phyloP scores from a whole-genome alignment of 53 echinoderm and acorn worm species.

The Mesocentrotus franciscanus region DNA sequence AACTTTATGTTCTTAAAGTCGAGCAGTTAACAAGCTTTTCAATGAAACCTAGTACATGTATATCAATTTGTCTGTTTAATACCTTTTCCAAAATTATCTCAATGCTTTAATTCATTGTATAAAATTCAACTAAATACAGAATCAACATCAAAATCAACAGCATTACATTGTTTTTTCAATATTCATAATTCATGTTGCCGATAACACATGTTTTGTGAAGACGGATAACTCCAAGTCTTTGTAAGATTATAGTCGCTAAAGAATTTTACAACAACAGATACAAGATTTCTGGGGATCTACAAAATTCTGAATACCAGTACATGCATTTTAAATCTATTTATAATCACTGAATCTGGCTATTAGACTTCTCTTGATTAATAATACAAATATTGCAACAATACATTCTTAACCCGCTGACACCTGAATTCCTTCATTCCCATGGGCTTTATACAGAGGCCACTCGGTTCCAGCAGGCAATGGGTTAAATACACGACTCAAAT shows the following conservation, averaged over 20 bases:
- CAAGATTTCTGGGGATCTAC: background rate
- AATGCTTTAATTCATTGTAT: background rate
- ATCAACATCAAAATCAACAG: background rate
- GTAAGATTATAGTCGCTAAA: too few relatives aligned
- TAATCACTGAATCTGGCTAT: background rate
- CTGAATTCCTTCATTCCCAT: too few relatives aligned
- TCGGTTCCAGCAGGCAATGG: too few relatives aligned
- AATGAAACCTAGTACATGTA: background rate
- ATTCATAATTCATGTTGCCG: background rate
- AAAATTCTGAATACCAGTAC: background rate
- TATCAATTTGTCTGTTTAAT: background rate
- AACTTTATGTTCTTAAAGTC: background rate
- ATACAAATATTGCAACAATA: conserved; percentile 18
- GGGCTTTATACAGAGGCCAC: too few relatives aligned
- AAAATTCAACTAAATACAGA: background rate
- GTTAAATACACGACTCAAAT: background rate
- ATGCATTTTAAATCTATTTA: background rate
- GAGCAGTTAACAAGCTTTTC: background rate
- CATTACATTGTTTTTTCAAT: background rate
- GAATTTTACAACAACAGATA: background rate
- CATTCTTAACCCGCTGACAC: too few relatives aligned
- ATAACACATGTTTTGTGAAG: background rate
- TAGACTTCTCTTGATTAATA: background rate
- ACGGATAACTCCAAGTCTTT: background rate
- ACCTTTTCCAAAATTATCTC: too few relatives aligned